Conservation (phyloP, 1,140 invertebrate genomes). For the Samia ricini region DNA sequence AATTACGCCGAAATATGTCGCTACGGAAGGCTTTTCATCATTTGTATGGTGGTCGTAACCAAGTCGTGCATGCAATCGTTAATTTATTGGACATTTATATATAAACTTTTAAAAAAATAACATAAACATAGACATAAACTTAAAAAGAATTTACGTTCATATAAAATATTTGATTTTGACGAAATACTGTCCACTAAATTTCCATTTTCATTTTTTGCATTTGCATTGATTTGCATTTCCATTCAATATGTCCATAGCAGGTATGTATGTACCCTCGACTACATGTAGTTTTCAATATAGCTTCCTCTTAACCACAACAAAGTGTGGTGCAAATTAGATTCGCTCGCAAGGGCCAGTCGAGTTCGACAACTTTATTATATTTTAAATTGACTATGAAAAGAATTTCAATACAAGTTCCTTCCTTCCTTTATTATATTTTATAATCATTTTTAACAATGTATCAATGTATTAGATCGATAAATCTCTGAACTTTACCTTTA, state of each 20-base stretch:
- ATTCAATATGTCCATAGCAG: background rate
- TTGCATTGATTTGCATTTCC: background rate
- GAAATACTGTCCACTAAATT: background rate
- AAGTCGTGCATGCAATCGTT: too few species aligned
- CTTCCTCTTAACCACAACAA: slow-evolving; percentile 6
- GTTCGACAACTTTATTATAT: slow-evolving; percentile 61
- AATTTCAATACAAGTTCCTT: slow-evolving; percentile 38
- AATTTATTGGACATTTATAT: too few species aligned
- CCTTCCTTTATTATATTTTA: slow-evolving; percentile 13
- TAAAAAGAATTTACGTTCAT: background rate
- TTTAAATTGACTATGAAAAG: slow-evolving; percentile 71
- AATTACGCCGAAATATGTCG: too few species aligned
- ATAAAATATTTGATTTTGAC: background rate
- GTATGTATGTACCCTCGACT: background rate
- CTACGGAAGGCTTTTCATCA: too few species aligned
- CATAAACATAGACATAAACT: background rate
- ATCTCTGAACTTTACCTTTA: background rate
- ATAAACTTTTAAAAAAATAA: too few species aligned
- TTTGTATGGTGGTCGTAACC: too few species aligned
- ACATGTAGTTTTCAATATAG: background rate
- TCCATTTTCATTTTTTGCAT: background rate
- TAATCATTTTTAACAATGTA: background rate
- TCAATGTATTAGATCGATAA: background rate
- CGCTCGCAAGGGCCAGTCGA: slow-evolving; percentile 46
- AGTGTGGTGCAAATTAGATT: slow-evolving; percentile 65